These are phyloP conservation scores for Pseudomyrmex pallidus DNA, from an alignment of 1,140 invertebrate species.

Conservation along the genomic window DNA sequence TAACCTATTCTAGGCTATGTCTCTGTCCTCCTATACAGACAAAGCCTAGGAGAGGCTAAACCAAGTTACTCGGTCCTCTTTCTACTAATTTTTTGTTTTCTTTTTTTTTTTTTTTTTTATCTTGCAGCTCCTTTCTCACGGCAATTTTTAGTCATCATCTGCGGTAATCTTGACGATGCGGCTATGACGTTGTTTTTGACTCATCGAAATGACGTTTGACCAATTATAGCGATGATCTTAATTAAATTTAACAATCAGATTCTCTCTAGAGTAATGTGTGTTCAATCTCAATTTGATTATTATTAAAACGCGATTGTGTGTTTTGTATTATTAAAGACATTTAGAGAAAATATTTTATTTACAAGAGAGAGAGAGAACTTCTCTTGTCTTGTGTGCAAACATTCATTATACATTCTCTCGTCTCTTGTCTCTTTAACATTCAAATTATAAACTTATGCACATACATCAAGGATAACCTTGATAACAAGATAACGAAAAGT, in stretches of 20 bases:
- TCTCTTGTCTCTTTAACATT: not conserved
- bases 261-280: too few species aligned
- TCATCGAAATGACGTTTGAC: constrained; percentile 13
- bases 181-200: constrained; percentile 6
- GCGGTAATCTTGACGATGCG: not conserved
- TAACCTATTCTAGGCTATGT: constrained; percentile 86
- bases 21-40: constrained; percentile 81
- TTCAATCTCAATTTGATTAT: too few species aligned
- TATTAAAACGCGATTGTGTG: too few species aligned
- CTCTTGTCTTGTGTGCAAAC: not conserved
- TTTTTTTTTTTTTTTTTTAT: constrained; percentile 8
- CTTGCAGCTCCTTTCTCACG: constrained; percentile 24
- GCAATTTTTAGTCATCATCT: not conserved
- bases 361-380: not conserved
- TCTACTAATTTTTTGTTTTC: not conserved
- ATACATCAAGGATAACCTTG: constrained; percentile 5
- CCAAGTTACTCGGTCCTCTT: constrained; percentile 76
- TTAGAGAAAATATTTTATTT: too few species aligned
- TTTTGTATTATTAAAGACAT: too few species aligned
- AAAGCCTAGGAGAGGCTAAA: constrained; percentile 85
- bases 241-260: not conserved
- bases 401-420: constrained; percentile 4
- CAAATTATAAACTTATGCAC: constrained; percentile 35
- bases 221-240: constrained; percentile 2
- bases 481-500: constrained; percentile 17